Percentiles rank a stretch among this genome's conserved stretches.
Conservation (phyloP, 2,113 vertebrate genomes). For the Todiramphus chloris region DNA sequence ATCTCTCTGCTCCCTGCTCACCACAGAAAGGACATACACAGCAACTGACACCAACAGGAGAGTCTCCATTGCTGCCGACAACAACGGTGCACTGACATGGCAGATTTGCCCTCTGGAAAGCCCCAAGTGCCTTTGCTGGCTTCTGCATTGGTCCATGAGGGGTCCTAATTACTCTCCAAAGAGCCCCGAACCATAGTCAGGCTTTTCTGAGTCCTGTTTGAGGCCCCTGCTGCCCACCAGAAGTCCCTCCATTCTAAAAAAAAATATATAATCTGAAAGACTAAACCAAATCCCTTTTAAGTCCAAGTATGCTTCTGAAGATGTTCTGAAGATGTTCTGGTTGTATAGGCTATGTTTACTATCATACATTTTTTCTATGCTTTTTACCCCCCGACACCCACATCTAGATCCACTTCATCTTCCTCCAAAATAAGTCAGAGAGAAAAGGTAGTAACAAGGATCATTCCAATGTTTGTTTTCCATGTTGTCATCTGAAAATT, state of each 20-base stretch:
- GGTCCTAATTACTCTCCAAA: neutral
- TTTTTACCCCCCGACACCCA: neutral
- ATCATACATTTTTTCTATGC: neutral
- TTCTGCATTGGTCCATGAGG: neutral
- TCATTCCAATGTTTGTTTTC: neutral
- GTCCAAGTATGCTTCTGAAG: neutral
- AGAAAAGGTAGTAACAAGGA: neutral
- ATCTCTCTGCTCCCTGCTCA: neutral
- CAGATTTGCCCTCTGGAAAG: neutral
- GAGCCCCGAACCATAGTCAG: neutral
- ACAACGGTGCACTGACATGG: neutral
- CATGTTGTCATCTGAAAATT: neutral
- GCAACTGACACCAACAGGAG: neutral
- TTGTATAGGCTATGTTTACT: neutral
- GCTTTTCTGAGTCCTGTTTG: fast-evolving
- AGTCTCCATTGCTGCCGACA: fast-evolving
- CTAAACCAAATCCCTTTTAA: neutral
- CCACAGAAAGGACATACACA: fast-evolving
- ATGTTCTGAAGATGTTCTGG: neutral
- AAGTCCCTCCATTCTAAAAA: neutral
- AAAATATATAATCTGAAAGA: neutral
- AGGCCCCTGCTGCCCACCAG: neutral
- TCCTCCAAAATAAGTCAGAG: neutral
- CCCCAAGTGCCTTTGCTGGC: neutral
- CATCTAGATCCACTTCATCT: neutral